Base-by-base conservation (phyloP, 2,113 vertebrate species). In the Callithrix jacchus region DNA sequence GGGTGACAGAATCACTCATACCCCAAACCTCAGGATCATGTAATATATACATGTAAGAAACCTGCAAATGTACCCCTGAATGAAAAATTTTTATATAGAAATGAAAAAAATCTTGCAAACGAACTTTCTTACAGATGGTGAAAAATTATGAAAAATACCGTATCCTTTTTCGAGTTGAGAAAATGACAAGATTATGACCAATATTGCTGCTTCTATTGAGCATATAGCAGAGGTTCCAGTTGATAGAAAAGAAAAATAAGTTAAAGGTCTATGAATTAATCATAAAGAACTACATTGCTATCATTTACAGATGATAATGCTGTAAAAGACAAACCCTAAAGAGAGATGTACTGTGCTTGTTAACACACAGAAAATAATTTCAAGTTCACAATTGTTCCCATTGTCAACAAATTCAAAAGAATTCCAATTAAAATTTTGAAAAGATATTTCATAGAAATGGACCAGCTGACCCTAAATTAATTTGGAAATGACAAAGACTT, bases 371-470 rank as follows among this genome's bases (percentile, higher is more conserved):
- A 81, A 93, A 89, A 93, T 82, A n/a, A 70, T 76, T 93, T 93
- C 82, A 76, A 90, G 16, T 40, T 68, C 52, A 94, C 35, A 66
- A 25, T 70, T 95, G 23, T 90, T 77, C 20, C 49, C 30, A 17
- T 82, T 77, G 47, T 68, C 40, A 87, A 89, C 23, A 87, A 82
- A 87, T 68, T 82, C 35, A 82, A 61, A 42, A 42, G 25, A 82
- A 87, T 93, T 82, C 56, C 74, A 93, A 71, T 21, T 61, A 90
- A 95, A 86, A 30, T 70, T 87, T n/a, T 58, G 66, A 93, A 89
- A 87, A 1, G 49, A 74, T 68, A 83, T 91, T 87, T 90, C 49
- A 90, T 6, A 45, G 47, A 58, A 90, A 82, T 5, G 17, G 40
- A 58, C 18, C 89, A 86, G n/a, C 3, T 87, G 54, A 81, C 49